phyloP scores from a whole-genome alignment of 2,113 vertebrate genomes.

The Benitochromis conjunctus region DNA sequence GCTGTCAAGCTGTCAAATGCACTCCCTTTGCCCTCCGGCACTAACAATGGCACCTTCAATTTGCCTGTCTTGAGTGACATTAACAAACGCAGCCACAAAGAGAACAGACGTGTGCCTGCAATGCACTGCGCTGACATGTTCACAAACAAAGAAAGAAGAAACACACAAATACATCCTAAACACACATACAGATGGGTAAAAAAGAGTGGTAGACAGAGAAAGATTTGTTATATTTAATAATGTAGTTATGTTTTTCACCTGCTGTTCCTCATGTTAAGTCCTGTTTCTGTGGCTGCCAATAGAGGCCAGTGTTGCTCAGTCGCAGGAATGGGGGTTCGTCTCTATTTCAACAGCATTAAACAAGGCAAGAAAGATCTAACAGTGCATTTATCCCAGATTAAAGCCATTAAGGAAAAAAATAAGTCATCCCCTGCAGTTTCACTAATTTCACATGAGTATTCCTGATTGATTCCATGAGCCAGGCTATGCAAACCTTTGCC shows the following conservation, averaged over 20 bases:
- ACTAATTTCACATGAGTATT: constrained; percentile 39
- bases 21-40: constrained; percentile 53
- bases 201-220: neutral
- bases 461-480: constrained; percentile 35
- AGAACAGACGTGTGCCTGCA: constrained; percentile 34
- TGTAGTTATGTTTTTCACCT: neutral
- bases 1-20: constrained; percentile 68
- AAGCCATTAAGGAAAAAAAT: constrained; percentile 1
- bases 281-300: constrained; percentile 22
- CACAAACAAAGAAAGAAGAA: constrained; percentile 17
- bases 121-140: neutral
- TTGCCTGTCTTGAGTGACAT: constrained; percentile 62
- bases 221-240: constrained; percentile 22
- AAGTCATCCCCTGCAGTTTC: constrained; percentile 8
- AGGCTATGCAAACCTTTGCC: constrained; percentile 10
- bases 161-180: neutral
- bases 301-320: constrained; percentile 62
- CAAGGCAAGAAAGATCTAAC: neutral
- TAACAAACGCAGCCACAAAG: constrained; percentile 51
- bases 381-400: neutral
- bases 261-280: neutral
- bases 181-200: neutral
- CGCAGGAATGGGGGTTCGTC: neutral
- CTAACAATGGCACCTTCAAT: constrained; percentile 68
- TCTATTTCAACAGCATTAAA: neutral